A percentile compares a stretch with the other conserved stretches of the same genome.
These are phyloP conservation scores for Rapana venosa DNA, from an alignment of 2,888 invertebrate species.

Conservation along the genomic window DNA sequence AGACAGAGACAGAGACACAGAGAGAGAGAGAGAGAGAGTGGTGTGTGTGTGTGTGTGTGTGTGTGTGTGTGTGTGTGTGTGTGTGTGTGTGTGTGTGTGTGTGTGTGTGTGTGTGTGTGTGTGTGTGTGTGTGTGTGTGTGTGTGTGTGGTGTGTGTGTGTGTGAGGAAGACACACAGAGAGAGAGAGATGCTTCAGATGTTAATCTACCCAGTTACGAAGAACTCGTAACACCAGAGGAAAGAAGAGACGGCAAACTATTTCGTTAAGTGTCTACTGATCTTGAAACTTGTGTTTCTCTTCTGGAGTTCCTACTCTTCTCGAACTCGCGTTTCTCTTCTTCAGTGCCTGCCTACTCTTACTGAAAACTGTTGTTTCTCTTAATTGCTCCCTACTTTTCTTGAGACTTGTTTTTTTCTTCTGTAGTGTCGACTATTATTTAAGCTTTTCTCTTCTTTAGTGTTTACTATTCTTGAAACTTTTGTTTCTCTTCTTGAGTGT, in stretches of 20 bases:
- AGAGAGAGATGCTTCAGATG: background rate
- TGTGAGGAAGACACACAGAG: too few relatives aligned
- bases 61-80: too few relatives aligned
- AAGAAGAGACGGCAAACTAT: background rate
- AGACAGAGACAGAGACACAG: too few relatives aligned
- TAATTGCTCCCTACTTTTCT: background rate
- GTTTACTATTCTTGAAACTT: background rate
- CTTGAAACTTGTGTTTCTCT: background rate
- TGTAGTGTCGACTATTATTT: background rate
- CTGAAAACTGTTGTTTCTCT: background rate
- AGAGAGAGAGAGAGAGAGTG: too few relatives aligned
- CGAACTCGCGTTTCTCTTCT: background rate
- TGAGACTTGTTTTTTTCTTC: background rate
- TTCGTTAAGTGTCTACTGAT: background rate
- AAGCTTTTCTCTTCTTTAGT: background rate
- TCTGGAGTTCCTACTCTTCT: too few relatives aligned
- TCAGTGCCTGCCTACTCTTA: background rate
- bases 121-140: background rate
- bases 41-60: too few relatives aligned
- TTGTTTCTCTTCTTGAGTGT: background rate
- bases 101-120: background rate
- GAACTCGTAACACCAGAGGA: background rate
- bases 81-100: too few relatives aligned
- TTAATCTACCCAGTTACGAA: background rate
- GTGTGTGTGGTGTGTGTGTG: background rate